Conservation (phyloP, 2,113 vertebrate species). For the Acrocephalus kingi region DNA sequence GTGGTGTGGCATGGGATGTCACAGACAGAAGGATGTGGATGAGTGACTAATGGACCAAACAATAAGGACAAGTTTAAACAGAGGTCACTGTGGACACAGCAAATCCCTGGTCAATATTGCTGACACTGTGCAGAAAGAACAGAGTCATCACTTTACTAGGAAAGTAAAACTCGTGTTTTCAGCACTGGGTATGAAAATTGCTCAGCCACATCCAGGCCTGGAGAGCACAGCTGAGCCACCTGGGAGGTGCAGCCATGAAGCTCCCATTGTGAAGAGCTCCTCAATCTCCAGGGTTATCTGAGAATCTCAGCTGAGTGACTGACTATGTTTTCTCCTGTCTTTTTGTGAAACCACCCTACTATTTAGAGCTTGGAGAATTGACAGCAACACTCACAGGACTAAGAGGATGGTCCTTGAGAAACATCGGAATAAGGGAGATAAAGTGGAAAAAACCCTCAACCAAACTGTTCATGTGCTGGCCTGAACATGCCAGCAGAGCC, state of each 20-base stretch:
- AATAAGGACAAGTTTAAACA: neutral
- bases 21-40: neutral
- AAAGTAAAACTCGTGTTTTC: neutral
- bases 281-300: neutral
- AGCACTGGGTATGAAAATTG: neutral
- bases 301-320: neutral
- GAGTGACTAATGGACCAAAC: neutral
- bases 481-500: neutral
- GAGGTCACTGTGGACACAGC: neutral
- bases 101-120: neutral
- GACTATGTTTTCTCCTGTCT: neutral
- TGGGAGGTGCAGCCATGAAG: neutral
- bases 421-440: neutral
- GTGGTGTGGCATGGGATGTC: neutral
- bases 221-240: neutral
- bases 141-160: neutral
- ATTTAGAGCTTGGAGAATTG: neutral
- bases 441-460: neutral
- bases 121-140: neutral
- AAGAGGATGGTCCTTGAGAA: neutral
- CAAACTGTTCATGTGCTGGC: neutral
- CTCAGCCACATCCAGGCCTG: neutral
- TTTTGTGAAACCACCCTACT: neutral
- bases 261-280: neutral
- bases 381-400: neutral